Conservation (phyloP, 37 sponge, comb jelly and placozoan genomes). For the Eunapius fragilis region DNA sequence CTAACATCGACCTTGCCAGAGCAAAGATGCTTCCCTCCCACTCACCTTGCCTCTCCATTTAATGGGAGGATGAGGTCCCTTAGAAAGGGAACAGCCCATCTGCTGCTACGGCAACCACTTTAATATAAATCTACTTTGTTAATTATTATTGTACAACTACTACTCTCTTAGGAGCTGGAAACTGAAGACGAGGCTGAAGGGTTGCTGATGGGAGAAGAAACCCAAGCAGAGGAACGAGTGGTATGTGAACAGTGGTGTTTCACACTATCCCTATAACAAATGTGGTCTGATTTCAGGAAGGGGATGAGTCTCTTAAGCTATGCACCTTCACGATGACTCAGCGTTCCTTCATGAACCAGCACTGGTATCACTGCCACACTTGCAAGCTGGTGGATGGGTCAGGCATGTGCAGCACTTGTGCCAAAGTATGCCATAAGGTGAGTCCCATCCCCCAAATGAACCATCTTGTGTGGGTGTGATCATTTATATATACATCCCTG, state of each 20-base stretch:
- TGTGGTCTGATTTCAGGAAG: constrained; percentile 17
- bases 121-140: no score
- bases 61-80: neutral
- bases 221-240: no score
- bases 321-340: constrained; percentile 87
- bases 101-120: no score
- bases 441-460: no score
- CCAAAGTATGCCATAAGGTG: constrained; percentile 94
- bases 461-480: no score
- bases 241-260: no score
- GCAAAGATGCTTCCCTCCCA: neutral
- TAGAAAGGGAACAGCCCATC: no score
- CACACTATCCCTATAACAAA: no score
- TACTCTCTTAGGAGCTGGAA: no score
- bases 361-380: constrained; percentile 96
- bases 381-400: constrained; percentile 76
- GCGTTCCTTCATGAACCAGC: constrained; percentile 76
- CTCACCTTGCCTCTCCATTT: neutral
- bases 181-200: no score
- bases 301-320: constrained; percentile 79
- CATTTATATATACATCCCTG: neutral
- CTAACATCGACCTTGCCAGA: neutral
- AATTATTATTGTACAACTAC: no score
- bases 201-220: no score
- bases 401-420: constrained; percentile 87